These are phyloP conservation scores for Solea senegalensis DNA, from an alignment of 2,113 vertebrate genomes.

Conservation along the genomic window DNA sequence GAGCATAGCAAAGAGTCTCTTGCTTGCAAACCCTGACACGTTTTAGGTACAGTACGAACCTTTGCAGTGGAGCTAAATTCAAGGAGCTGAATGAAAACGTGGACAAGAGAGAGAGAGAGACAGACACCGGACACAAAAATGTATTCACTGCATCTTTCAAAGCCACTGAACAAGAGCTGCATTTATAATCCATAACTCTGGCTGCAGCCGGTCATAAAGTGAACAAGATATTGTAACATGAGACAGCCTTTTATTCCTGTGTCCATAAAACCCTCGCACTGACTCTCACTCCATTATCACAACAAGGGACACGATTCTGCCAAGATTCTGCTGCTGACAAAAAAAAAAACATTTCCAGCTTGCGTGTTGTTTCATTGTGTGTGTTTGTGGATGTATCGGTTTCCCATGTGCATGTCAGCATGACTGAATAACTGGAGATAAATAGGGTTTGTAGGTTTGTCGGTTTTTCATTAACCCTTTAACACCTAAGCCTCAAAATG, in stretches of 20 bases:
- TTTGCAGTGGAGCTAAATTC: constrained; percentile 7
- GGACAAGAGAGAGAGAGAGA: background rate
- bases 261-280: constrained; percentile 30
- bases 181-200: constrained; percentile 50
- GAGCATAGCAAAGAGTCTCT: background rate
- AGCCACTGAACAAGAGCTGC: constrained; percentile 14
- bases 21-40: constrained; percentile 14
- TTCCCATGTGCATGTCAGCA: background rate
- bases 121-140: constrained; percentile 13
- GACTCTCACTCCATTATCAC: constrained; percentile 27
- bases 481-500: no score
- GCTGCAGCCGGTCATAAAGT: constrained; percentile 31
- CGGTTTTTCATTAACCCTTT: no score
- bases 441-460: background rate
- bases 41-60: background rate
- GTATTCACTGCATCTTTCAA: constrained; percentile 12
- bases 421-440: background rate
- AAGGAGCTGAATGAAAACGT: background rate
- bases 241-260: constrained; percentile 23
- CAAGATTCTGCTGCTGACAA: background rate
- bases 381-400: constrained; percentile 1
- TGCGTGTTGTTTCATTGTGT: background rate
- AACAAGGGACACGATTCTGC: constrained; percentile 22
- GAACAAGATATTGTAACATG: constrained; percentile 39
- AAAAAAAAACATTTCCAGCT: background rate